phyloP scores from a whole-genome alignment of 2,888 invertebrate species.

The Parthenolecanium corni region DNA sequence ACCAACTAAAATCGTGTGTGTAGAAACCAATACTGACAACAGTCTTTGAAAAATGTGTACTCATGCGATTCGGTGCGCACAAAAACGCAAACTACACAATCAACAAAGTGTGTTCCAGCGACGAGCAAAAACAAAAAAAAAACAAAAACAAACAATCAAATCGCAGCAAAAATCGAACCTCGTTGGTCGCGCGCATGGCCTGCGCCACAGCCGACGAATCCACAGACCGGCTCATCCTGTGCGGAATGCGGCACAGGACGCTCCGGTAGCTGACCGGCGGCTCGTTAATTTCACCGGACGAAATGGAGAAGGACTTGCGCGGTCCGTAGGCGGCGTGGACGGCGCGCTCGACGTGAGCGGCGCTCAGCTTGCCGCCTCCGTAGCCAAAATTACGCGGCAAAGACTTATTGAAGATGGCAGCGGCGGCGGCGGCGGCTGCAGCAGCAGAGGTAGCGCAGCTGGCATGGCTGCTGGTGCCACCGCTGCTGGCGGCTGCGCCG shows the following conservation, averaged over 20 bases:
- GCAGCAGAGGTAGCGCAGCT: slow-evolving; percentile 7
- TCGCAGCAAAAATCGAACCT: slow-evolving; percentile 13
- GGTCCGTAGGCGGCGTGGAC: neutral
- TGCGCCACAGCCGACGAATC: slow-evolving; percentile 8
- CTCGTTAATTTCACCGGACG: slow-evolving; percentile 17
- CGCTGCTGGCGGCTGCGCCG: neutral
- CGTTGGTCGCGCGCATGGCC: neutral
- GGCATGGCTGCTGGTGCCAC: neutral
- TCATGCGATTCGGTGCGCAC: slow-evolving; percentile 9
- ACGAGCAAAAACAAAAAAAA: neutral
- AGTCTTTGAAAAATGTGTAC: neutral
- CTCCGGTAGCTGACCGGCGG: neutral
- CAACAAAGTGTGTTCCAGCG: neutral
- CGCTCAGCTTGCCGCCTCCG: slow-evolving; percentile 19
- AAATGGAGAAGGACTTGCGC: slow-evolving; percentile 22
- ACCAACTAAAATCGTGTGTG: too few species aligned
- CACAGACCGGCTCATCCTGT: slow-evolving; percentile 24
- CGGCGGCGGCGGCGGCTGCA: neutral
- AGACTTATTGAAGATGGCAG: slow-evolving; percentile 32
- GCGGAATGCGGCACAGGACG: slow-evolving; percentile 5
- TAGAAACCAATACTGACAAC: too few species aligned
- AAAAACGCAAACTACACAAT: slow-evolving; percentile 4
- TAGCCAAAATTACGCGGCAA: slow-evolving; percentile 33
- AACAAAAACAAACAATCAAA: neutral
- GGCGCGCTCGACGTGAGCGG: neutral